Percentiles rank a stretch among this genome's conserved stretches.
Conservation (phyloP, 2,888 invertebrate species). For the Latrodectus hesperus region DNA sequence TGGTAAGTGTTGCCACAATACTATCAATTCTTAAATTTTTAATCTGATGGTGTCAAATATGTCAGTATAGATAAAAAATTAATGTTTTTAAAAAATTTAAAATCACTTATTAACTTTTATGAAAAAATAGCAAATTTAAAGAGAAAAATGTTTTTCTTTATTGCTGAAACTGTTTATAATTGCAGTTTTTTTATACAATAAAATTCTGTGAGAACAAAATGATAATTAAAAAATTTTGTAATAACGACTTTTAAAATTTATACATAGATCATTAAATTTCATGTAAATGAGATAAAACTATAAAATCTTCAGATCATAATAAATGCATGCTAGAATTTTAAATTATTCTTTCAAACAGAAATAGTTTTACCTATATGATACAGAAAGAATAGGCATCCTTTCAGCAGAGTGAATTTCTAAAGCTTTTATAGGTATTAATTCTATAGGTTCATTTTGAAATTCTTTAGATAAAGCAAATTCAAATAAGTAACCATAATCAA, state of each 20-base stretch:
- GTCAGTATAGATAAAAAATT: too few species aligned
- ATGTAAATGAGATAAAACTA: too few species aligned
- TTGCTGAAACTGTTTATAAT: neutral
- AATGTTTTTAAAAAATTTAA: neutral
- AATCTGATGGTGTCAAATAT: too few species aligned
- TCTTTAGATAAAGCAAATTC: conserved; percentile 33
- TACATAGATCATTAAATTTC: too few species aligned
- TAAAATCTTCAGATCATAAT: too few species aligned
- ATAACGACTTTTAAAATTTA: too few species aligned
- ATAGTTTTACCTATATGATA: conserved; percentile 32
- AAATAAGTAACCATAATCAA: conserved; percentile 56
- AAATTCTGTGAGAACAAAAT: too few species aligned
- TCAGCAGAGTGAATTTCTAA: conserved; percentile 41
- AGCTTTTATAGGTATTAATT: conserved; percentile 47
- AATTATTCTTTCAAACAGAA: too few species aligned
- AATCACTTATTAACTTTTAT: neutral
- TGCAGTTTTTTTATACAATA: neutral
- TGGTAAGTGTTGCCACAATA: too few species aligned
- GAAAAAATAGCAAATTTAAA: neutral
- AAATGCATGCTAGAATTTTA: too few species aligned
- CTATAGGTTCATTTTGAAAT: conserved; percentile 22
- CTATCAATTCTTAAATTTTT: too few species aligned
- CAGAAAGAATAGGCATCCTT: conserved; percentile 21
- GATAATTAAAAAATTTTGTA: too few species aligned
- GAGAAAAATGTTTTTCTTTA: neutral